These are phyloP conservation scores for Steromphala cineraria DNA, from an alignment of 2,888 invertebrate species.

Conservation along the genomic window DNA sequence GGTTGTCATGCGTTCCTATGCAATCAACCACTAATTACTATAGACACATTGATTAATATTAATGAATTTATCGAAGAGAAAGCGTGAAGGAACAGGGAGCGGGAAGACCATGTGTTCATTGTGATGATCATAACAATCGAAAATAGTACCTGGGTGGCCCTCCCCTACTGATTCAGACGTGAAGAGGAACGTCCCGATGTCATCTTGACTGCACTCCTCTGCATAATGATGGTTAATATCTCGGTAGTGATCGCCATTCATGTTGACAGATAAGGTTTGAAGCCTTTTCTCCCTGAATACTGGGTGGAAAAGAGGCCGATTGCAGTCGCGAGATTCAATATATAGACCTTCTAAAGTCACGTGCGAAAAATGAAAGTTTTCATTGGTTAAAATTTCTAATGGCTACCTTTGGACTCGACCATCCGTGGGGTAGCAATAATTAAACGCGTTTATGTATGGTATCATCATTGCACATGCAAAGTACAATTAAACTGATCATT, in stretches of 20 bases:
- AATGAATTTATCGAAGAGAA: no score
- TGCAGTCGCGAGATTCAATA: conserved; percentile 19
- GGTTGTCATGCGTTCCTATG: no score
- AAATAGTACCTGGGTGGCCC: conserved; percentile 73
- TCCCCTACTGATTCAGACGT: conserved; percentile 76
- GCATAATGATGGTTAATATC: conserved; percentile 67
- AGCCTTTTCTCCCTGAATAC: conserved; percentile 23
- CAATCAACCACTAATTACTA: background rate
- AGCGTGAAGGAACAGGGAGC: background rate
- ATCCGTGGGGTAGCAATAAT: background rate
- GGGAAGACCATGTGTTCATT: background rate
- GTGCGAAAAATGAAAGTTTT: conserved; percentile 31
- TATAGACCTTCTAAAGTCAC: conserved; percentile 44
- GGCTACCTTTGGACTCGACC: conserved; percentile 17
- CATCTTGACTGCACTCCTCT: conserved; percentile 69
- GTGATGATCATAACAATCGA: background rate
- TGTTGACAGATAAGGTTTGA: conserved; percentile 47
- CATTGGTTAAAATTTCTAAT: conserved; percentile 16
- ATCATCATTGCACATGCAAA: no score
- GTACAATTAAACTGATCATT: no score
- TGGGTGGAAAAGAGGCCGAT: conserved; percentile 66
- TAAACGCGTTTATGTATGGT: no score
- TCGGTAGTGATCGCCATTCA: conserved; percentile 54
- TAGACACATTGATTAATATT: no score
- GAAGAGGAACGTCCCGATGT: conserved; percentile 72